Evolutionary conservation across 2,797 vertebrate species (phyloP).

Genomic region (Spea hammondii): DNA sequence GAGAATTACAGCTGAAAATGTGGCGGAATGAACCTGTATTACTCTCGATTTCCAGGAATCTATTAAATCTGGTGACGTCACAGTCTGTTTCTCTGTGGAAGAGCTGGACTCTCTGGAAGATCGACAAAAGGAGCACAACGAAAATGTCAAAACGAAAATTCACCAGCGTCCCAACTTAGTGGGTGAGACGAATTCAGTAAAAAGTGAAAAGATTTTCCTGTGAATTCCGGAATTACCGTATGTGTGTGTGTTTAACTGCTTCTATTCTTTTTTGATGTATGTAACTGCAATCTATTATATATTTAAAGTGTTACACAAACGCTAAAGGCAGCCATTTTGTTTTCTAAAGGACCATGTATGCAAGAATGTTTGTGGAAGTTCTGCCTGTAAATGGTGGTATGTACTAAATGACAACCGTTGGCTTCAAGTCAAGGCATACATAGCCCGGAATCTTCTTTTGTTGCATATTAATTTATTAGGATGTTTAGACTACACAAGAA

Average conservation of each 20-base stretch:
- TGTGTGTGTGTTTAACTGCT: neutral
- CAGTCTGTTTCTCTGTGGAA: constrained; percentile 60
- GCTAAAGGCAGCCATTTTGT: too few relatives aligned
- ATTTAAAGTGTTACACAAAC: too few relatives aligned
- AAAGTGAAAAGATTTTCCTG: too few relatives aligned
- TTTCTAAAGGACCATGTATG: too few relatives aligned
- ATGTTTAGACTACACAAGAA: too few relatives aligned
- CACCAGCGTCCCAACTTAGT: constrained; percentile 64
- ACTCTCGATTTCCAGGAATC: constrained; percentile 56
- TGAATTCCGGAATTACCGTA: too few relatives aligned
- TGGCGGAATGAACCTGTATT: too few relatives aligned
- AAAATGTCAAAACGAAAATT: constrained; percentile 56
- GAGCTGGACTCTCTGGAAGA: constrained; percentile 61
- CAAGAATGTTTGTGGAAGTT: too few relatives aligned
- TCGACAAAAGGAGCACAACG: constrained; percentile 57
- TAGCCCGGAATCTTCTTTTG: too few relatives aligned
- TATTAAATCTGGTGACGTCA: constrained; percentile 58
- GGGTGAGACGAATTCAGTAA: constrained; percentile 51
- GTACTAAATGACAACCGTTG: neutral
- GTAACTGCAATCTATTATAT: neutral
- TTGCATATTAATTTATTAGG: too few relatives aligned
- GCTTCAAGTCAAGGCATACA: neutral
- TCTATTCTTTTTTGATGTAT: neutral
- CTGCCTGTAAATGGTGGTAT: too few relatives aligned
- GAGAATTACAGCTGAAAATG: neutral